Evolutionary conservation across 2,113 vertebrate genomes (phyloP).

Genomic region (Pelvicachromis taeniatus): DNA sequence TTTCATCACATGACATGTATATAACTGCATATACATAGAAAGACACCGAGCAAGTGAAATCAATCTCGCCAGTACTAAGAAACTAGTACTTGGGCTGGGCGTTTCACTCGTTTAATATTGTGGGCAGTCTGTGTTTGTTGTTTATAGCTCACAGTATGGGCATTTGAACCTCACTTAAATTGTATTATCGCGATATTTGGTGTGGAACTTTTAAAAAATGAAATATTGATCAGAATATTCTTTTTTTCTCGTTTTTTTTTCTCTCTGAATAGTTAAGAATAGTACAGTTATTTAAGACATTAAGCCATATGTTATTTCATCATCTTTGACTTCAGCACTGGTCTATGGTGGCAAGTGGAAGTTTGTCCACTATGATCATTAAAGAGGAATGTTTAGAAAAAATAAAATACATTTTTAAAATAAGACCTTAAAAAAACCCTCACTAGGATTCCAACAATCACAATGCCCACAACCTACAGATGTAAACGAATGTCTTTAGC

Average conservation of each 20-base stretch:
- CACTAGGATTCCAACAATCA: neutral
- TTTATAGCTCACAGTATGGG: neutral
- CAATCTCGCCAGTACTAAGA: neutral
- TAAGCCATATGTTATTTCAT: neutral
- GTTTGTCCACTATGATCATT: neutral
- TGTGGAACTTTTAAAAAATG: neutral
- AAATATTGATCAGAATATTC: neutral
- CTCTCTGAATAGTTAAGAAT: neutral
- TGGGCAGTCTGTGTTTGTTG: neutral
- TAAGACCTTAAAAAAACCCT: neutral
- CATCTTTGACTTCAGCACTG: neutral
- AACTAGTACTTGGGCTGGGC: neutral
- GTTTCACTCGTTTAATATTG: neutral
- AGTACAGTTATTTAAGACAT: neutral
- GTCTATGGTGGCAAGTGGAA: neutral
- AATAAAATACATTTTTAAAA: no score
- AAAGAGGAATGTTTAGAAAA: neutral
- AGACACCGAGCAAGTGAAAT: neutral
- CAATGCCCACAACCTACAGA: fast-evolving
- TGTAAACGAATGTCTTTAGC: neutral
- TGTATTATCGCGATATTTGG: neutral
- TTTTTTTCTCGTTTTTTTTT: neutral
- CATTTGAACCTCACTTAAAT: neutral
- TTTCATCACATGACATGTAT: neutral
- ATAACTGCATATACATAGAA: neutral